Conservation (phyloP, 2,888 invertebrate species). For the Patella ulyssiponensis region DNA sequence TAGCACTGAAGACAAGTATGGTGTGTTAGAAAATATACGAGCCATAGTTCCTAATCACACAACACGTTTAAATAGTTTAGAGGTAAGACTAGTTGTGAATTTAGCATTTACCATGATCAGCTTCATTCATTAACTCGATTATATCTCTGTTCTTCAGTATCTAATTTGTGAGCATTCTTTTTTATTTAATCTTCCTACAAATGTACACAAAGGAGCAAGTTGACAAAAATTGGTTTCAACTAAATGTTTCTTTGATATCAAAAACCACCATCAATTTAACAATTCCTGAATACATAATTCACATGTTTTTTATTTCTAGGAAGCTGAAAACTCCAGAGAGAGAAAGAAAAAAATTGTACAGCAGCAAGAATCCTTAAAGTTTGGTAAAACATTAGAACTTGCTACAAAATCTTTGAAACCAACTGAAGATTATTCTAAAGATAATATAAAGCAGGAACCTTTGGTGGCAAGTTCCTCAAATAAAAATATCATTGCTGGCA, state of each 20-base stretch:
- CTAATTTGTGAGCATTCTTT: too few relatives aligned
- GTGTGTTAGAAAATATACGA: constrained; percentile 63
- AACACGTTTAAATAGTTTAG: constrained; percentile 56
- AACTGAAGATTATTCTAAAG: constrained; percentile 13
- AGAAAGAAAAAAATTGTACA: constrained; percentile 60
- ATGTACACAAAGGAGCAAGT: too few relatives aligned
- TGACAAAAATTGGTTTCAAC: too few relatives aligned
- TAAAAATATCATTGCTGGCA: constrained; percentile 17
- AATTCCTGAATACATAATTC: too few relatives aligned
- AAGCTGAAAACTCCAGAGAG: constrained; percentile 58
- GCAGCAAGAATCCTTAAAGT: constrained; percentile 59
- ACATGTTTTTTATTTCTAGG: constrained; percentile 38
- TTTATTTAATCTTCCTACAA: too few relatives aligned
- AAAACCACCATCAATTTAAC: neutral
- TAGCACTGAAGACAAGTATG: constrained; percentile 53
- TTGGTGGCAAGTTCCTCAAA: constrained; percentile 13
- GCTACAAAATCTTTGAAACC: constrained; percentile 54
- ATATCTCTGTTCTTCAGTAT: too few relatives aligned
- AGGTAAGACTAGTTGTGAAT: constrained; percentile 49
- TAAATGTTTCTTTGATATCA: too few relatives aligned
- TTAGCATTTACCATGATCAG: too few relatives aligned
- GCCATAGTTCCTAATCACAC: constrained; percentile 66
- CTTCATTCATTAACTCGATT: too few relatives aligned
- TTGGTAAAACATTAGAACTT: constrained; percentile 63
- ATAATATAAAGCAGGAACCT: constrained; percentile 14